Conservation (phyloP, 1,140 invertebrate species). For the Mycetomoellerius zeteki region DNA sequence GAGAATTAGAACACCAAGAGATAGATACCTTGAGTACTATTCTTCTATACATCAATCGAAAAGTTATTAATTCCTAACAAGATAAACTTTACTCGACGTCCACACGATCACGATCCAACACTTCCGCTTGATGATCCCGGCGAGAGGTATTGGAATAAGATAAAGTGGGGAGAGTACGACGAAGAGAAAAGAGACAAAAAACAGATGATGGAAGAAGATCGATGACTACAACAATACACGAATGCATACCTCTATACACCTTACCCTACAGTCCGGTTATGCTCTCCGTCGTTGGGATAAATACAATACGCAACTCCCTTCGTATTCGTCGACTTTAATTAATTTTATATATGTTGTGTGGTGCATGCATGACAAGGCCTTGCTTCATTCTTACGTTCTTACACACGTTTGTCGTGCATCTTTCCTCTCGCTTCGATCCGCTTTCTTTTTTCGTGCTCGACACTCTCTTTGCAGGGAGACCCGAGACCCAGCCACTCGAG, state of each 20-base stretch:
- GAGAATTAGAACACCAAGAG: conserved; percentile 82
- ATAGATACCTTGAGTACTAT: conserved; percentile 60
- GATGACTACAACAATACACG: conserved; percentile 73
- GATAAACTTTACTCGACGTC: conserved; percentile 68
- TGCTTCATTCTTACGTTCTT: conserved; percentile 16
- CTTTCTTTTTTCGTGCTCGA: conserved; percentile 28
- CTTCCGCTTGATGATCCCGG: conserved; percentile 46
- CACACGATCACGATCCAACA: conserved; percentile 73
- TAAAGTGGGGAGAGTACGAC: conserved; percentile 11
- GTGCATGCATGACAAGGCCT: neutral
- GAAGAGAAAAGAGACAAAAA: conserved; percentile 20
- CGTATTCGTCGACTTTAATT: conserved; percentile 82
- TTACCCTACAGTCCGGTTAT: neutral
- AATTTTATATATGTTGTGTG: conserved; percentile 79
- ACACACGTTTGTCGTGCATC: conserved; percentile 9
- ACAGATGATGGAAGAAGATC: neutral
- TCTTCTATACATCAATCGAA: conserved; percentile 65
- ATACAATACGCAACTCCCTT: conserved; percentile 74
- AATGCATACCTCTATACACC: conserved; percentile 32
- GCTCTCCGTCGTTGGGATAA: conserved; percentile 38
- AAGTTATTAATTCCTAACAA: conserved; percentile 85
- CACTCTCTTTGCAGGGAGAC: conserved; percentile 20
- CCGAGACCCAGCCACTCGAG: conserved; percentile 74
- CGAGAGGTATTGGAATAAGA: conserved; percentile 26
- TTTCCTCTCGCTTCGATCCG: neutral